A percentile compares a stretch with the other conserved stretches of the same genome.
These are phyloP conservation scores for Lapara coniferarum DNA, from an alignment of 2,888 invertebrate genomes.

Conservation along the genomic window DNA sequence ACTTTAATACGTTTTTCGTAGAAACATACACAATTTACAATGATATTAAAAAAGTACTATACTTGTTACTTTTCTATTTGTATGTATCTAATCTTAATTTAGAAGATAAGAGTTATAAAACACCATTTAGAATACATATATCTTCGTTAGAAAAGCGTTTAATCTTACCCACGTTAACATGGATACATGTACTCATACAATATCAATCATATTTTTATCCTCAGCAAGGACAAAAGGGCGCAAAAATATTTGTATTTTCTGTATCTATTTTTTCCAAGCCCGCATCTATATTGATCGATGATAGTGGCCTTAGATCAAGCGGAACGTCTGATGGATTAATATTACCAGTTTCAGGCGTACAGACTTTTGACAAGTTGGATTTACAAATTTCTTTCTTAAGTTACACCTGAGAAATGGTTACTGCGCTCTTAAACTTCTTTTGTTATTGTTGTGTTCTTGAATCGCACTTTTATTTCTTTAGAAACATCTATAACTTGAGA, in stretches of 20 bases:
- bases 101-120: too few relatives aligned
- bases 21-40: too few relatives aligned
- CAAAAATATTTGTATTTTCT: constrained; percentile 11
- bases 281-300: constrained; percentile 11
- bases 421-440: constrained; percentile 2
- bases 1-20: too few relatives aligned
- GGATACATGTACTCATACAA: not conserved
- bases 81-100: too few relatives aligned
- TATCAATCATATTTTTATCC: constrained; percentile 17
- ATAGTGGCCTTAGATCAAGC: not conserved
- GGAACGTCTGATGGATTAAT: constrained; percentile 7
- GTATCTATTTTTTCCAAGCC: constrained; percentile 17
- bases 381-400: constrained; percentile 5
- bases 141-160: too few relatives aligned
- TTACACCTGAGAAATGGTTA: not conserved
- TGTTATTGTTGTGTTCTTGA: not conserved
- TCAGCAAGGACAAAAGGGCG: constrained; percentile 14
- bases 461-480: not conserved
- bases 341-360: constrained; percentile 3
- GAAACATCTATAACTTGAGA: not conserved
- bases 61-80: too few relatives aligned
- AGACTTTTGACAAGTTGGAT: constrained; percentile 9
- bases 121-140: too few relatives aligned
- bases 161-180: not conserved
- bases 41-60: too few relatives aligned